Conservation (phyloP, 1,140 invertebrate species). For the Danaus plexippus region DNA sequence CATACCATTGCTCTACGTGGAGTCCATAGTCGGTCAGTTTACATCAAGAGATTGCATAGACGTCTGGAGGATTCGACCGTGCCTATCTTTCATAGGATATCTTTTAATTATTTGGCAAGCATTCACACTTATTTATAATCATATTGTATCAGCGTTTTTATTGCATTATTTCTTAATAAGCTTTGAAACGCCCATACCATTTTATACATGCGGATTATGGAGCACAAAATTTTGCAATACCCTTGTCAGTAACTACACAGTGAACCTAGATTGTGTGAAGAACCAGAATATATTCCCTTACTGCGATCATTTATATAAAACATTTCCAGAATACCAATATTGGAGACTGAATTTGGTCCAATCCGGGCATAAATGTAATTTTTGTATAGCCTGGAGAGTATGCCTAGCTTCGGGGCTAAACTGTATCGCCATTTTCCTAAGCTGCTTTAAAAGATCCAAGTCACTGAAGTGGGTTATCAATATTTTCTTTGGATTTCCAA, state of each 20-base stretch:
- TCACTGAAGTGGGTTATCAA: conserved; percentile 34
- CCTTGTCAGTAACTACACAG: conserved; percentile 38
- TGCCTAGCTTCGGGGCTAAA: conserved; percentile 38
- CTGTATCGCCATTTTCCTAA: conserved; percentile 33
- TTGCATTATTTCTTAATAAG: conserved; percentile 59
- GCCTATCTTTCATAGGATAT: conserved; percentile 47
- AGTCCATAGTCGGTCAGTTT: conserved; percentile 76
- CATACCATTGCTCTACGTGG: conserved; percentile 77
- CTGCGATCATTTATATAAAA: conserved; percentile 35
- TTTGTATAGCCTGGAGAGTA: conserved; percentile 41
- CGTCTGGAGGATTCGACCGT: conserved; percentile 51
- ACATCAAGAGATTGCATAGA: conserved; percentile 75
- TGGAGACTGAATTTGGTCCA: conserved; percentile 36
- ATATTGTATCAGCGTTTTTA: conserved; percentile 32
- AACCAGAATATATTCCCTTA: conserved; percentile 19
- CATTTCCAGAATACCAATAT: conserved; percentile 57
- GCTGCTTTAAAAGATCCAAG: conserved; percentile 37
- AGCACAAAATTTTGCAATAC: conserved; percentile 40
- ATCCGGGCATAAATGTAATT: conserved; percentile 4
- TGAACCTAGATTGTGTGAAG: conserved; percentile 47
- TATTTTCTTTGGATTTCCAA: conserved; percentile 30
- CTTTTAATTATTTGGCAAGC: conserved; percentile 39
- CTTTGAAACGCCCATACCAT: conserved; percentile 51
- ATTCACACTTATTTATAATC: conserved; percentile 38
- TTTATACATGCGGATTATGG: conserved; percentile 47